Conservation (phyloP, 2,888 invertebrate genomes). For the Drosophila picticornis region DNA sequence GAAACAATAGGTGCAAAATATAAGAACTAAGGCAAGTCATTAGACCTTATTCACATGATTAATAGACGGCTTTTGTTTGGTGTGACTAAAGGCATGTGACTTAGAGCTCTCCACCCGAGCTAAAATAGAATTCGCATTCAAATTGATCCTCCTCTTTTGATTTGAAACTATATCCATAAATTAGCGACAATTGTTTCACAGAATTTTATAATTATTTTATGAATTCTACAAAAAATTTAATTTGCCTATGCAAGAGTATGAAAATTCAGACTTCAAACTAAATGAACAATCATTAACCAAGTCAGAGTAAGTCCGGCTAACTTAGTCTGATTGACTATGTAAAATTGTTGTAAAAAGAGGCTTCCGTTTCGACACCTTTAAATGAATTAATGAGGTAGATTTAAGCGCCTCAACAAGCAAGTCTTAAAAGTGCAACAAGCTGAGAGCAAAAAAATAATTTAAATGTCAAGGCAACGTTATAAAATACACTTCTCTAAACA, state of each 20-base stretch:
- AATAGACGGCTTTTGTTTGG: conserved; percentile 12
- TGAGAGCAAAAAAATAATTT: not conserved
- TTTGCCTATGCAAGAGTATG: accelerated
- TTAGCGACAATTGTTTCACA: not conserved
- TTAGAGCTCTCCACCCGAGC: not conserved
- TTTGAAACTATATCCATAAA: not conserved
- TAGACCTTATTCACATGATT: conserved; percentile 38
- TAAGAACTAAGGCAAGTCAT: conserved; percentile 15
- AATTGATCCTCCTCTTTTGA: not conserved
- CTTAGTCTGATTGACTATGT: conserved; percentile 10
- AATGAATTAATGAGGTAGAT: conserved; percentile 54
- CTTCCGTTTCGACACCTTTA: conserved; percentile 56
- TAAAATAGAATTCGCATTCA: not conserved
- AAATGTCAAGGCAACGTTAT: not conserved
- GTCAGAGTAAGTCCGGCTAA: not conserved
- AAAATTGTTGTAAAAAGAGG: conserved; percentile 2
- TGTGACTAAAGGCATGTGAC: conserved; percentile 3
- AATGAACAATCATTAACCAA: not conserved
- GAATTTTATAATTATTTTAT: not conserved
- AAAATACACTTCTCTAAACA: conserved; percentile 13
- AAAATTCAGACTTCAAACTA: not conserved
- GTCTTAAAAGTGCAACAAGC: conserved; percentile 5
- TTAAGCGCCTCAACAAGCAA: conserved; percentile 27
- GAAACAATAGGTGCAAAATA: conserved; percentile 2
- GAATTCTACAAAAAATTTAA: not conserved